Conservation (phyloP, 2,113 vertebrate species). For the Hymenochirus boettgeri region DNA sequence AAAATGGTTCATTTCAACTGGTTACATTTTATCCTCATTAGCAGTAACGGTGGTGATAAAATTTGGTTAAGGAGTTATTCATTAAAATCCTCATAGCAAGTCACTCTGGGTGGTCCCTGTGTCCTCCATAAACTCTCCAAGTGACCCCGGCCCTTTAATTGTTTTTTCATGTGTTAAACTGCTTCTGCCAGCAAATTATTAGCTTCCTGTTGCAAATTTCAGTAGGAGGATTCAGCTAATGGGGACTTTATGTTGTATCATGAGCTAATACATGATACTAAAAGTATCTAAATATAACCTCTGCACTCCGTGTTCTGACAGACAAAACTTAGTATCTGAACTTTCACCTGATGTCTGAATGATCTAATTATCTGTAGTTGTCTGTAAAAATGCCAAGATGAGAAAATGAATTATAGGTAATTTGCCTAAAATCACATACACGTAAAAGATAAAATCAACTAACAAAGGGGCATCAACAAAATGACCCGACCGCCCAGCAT, state of each 20-base stretch:
- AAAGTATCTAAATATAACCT: slow-evolving; percentile 12
- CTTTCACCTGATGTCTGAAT: slow-evolving; percentile 13
- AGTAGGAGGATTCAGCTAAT: not conserved
- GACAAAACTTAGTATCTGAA: slow-evolving; percentile 7
- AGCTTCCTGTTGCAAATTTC: slow-evolving; percentile 4
- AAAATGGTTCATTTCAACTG: no score
- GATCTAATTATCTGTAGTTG: no score
- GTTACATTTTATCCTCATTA: no score
- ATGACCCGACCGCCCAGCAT: no score
- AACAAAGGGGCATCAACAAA: no score
- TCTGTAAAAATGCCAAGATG: no score
- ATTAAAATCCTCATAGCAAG: not conserved
- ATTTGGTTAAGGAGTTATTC: no score
- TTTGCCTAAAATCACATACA: no score
- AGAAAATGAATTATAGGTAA: no score
- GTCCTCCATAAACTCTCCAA: not conserved
- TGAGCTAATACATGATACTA: not conserved
- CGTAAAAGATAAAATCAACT: no score
- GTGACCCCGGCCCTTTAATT: slow-evolving; percentile 1
- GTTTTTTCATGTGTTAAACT: slow-evolving; percentile 22
- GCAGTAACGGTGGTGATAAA: no score
- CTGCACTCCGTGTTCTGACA: not conserved
- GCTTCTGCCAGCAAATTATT: slow-evolving; percentile 10
- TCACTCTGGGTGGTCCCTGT: slow-evolving; percentile 30
- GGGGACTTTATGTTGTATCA: not conserved